Evolutionary conservation across 1,140 invertebrate species (phyloP).

Genomic region (Drosophila ficusphila): DNA sequence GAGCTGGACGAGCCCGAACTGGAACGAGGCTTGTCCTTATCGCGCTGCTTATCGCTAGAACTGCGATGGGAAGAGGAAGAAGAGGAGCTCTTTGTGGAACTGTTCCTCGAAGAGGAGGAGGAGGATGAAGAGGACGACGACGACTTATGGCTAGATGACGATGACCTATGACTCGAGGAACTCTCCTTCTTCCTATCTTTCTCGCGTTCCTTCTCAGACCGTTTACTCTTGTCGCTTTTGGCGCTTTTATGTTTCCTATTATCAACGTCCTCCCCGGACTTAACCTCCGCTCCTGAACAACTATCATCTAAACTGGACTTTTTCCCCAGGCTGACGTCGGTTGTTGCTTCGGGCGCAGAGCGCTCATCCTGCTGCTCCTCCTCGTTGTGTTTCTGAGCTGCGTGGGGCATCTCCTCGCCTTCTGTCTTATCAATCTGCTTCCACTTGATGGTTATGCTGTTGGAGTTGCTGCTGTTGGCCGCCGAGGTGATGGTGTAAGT

Average conservation of each 20-base stretch:
- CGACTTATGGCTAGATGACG: conserved; percentile 73
- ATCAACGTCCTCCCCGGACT: conserved; percentile 53
- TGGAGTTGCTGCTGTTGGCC: conserved; percentile 59
- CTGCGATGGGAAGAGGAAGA: conserved; percentile 80
- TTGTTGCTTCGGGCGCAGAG: conserved; percentile 7
- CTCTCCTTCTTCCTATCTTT: conserved; percentile 77
- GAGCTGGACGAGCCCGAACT: conserved; percentile 67
- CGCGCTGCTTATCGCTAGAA: conserved; percentile 74
- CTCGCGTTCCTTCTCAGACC: conserved; percentile 84
- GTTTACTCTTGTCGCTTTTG: conserved; percentile 69
- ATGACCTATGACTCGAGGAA: conserved; percentile 39
- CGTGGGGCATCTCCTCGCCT: conserved; percentile 40
- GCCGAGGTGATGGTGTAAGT: conserved; percentile 69
- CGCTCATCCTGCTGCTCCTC: conserved; percentile 20
- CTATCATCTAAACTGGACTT: conserved; percentile 72
- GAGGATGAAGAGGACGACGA: conserved; percentile 75
- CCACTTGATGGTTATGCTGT: conserved; percentile 87
- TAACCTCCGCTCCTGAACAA: conserved; percentile 50
- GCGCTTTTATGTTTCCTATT: conserved; percentile 64
- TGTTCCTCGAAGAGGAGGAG: conserved; percentile 69
- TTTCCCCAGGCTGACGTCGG: conserved; percentile 35
- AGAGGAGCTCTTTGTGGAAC: conserved; percentile 72
- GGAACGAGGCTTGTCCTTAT: conserved; percentile 73
- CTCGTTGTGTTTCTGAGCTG: conserved; percentile 15
- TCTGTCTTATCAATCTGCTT: conserved; percentile 78